These are phyloP conservation scores for Lasiurus borealis DNA, from an alignment of 2,113 vertebrate species.

Conservation along the genomic window DNA sequence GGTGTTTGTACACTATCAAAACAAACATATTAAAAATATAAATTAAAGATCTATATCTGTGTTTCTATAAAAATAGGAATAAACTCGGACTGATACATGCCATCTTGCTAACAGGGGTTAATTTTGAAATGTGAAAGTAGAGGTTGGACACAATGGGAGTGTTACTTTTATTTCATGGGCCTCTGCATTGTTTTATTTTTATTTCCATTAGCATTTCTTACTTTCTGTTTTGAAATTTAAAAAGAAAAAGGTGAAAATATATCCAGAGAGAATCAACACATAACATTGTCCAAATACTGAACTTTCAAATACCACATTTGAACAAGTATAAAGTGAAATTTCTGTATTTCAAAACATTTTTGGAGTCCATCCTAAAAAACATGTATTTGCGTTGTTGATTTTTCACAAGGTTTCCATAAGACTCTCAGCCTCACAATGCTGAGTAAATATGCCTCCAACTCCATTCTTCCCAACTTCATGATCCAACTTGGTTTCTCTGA, in stretches of 20 bases:
- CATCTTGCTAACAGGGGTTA: not conserved
- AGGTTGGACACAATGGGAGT: not conserved
- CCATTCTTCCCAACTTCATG: not conserved
- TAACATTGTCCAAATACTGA: not conserved
- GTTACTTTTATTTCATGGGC: not conserved
- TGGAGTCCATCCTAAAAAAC: not conserved
- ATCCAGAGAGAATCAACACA: not conserved
- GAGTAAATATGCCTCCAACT: not conserved
- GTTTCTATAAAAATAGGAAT: not conserved
- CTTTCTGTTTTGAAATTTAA: not conserved
- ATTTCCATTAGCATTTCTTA: not conserved
- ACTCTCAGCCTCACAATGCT: not conserved
- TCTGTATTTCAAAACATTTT: not conserved
- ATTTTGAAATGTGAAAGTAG: not conserved
- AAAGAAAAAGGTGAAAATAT: not conserved
- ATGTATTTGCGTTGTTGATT: not conserved
- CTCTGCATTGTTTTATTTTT: constrained; percentile 11
- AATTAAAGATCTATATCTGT: not conserved
- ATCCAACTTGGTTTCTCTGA: not conserved
- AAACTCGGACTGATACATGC: not conserved
- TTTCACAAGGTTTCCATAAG: not conserved
- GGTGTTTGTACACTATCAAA: not conserved
- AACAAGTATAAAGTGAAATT: not conserved
- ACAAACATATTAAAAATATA: not conserved
- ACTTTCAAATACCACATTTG: not conserved